Conservation (phyloP, 1,140 invertebrate genomes). For the Drosophila elegans region DNA sequence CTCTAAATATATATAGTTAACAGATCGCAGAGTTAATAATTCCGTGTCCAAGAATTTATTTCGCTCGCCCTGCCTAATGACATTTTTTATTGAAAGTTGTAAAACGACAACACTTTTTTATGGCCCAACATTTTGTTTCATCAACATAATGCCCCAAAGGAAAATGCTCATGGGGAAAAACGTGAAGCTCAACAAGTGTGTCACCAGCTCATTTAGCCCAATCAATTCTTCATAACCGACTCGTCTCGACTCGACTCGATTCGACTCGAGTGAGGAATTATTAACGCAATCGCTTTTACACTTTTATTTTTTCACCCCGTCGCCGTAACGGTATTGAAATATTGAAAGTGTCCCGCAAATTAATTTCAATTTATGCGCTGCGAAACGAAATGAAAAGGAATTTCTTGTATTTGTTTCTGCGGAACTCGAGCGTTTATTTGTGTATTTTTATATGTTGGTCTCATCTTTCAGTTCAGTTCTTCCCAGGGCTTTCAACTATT, state of each 20-base stretch:
- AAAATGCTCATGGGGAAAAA: conserved; percentile 29
- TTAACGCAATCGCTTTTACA: conserved; percentile 65
- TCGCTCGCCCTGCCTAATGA: conserved; percentile 59
- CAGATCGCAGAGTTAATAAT: conserved; percentile 48
- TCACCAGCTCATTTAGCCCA: conserved; percentile 82
- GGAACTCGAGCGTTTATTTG: conserved; percentile 42
- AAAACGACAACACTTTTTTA: conserved; percentile 68
- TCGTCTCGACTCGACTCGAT: background rate
- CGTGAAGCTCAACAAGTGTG: conserved; percentile 75
- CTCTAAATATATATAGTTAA: background rate
- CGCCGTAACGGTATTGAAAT: conserved; percentile 54
- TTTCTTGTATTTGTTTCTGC: conserved; percentile 66
- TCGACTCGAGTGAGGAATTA: conserved; percentile 60
- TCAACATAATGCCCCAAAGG: conserved; percentile 51
- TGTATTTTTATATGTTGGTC: conserved; percentile 37
- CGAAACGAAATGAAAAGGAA: conserved; percentile 50
- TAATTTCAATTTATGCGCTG: conserved; percentile 73
- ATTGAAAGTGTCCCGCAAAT: conserved; percentile 79
- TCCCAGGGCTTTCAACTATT: conserved; percentile 58
- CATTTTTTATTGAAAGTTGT: conserved; percentile 78
- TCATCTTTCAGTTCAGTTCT: conserved; percentile 27
- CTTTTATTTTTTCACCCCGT: conserved; percentile 25
- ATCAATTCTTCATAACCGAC: conserved; percentile 77
- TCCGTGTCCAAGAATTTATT: conserved; percentile 60
- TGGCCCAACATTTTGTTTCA: conserved; percentile 58